Evolutionary conservation across 1,140 invertebrate genomes (phyloP).

Genomic region (Atta texana): DNA sequence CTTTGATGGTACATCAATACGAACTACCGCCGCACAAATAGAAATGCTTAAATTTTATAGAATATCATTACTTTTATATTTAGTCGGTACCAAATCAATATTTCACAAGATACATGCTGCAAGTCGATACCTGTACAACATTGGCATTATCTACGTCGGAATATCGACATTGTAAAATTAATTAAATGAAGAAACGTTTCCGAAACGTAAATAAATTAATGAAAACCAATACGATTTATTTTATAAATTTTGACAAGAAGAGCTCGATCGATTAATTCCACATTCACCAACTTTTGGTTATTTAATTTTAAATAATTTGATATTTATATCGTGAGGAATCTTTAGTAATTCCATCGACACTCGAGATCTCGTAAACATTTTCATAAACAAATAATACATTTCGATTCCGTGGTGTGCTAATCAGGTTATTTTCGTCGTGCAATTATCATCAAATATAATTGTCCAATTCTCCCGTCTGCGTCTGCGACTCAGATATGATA

Average conservation of each 20-base stretch:
- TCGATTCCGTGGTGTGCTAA: background rate
- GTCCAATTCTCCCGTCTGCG: background rate
- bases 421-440: conserved; percentile 25
- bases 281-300: background rate
- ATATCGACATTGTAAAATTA: conserved; percentile 35
- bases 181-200: conserved; percentile 15
- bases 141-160: background rate
- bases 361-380: conserved; percentile 7
- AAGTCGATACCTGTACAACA: background rate
- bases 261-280: conserved; percentile 11
- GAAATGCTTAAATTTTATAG: conserved; percentile 35
- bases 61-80: conserved; percentile 8
- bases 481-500: conserved; percentile 7
- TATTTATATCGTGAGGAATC: background rate
- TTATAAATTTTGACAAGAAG: background rate
- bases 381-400: conserved; percentile 38
- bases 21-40: conserved; percentile 21
- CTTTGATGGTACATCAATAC: conserved; percentile 3
- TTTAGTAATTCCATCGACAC: background rate
- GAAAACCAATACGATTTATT: conserved; percentile 13
- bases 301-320: background rate
- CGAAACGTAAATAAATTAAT: conserved; percentile 15
- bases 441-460: conserved; percentile 32
- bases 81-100: conserved; percentile 22
- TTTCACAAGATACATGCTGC: background rate